Evolutionary conservation across 2,113 vertebrate genomes (phyloP), one percentile per base, ranked within the genome.

Genomic region (Leucosticte australis): DNA sequence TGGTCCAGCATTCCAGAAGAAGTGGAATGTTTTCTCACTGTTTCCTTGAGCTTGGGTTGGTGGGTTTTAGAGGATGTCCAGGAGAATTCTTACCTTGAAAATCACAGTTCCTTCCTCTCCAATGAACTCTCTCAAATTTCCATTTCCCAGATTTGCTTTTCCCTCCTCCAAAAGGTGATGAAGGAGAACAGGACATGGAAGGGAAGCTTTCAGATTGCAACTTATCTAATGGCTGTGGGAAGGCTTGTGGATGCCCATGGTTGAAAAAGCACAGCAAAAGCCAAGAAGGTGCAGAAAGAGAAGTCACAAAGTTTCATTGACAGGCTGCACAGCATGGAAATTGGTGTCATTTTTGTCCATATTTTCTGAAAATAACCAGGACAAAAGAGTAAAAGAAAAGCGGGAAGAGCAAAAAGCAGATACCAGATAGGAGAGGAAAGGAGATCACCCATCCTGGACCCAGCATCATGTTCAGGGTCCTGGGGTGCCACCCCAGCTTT

Each of bases 311-410:
- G 39, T 17, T 59, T 67, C n/a, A 1, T 11, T 1, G 1, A 28
- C 23, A 11, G 46, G 6, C 37, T 52, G 16, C 37, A 19, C 0
- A 2, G 33, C 22, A 11, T 5, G 53, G 46, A 67, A 59, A n/a
- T 8, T n/a, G 19, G 19, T 16, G 17, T 5, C 3, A 17, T 21
- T 67, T 59, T 46, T 59, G 19, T 26, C 37, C 9, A 6, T 15
- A 3, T 39, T 74, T 67, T 17, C 13, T 59, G 35, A 65, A 20
- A 39, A 53, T 21, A 30, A 46, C 2, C 12, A 15, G 15, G n/a
- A n/a, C 15, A 59, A 23, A 57, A 52, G 10, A 46, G 16, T 9
- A 19, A 56, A 71, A 63, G 15, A 7, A 46, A 50, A 81, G 53
- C 7, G 9, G 30, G 44, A 46, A 46, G 22, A 44, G 13, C 5